Base-by-base conservation (phyloP, 1,140 invertebrate species). In the Monochamus saltuarius region DNA sequence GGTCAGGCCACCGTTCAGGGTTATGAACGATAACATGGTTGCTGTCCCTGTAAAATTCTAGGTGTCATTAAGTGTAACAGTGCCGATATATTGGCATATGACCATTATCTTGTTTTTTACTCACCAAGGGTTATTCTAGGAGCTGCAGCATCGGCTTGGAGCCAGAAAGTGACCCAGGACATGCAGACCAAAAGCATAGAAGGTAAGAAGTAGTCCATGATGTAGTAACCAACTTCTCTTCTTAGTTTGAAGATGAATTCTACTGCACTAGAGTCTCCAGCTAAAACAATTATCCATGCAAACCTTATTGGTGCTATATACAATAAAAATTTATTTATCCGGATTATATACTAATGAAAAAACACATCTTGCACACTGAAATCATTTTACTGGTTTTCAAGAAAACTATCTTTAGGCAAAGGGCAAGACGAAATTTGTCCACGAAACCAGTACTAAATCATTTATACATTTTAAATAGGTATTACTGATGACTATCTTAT, bases 111-210 rank as follows among this genome's bases (percentile, higher is more conserved):
- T 11, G 14, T 2, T 51, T 19, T 42, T 54, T 43, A 59, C 22
- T 40, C 78, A 89, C 89, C 89, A 66, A 92, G 77, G 22, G 89
- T 89, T 43, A 90, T 90, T 68, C 90, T 80, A 14, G 91, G 89
- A 6, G 92, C 88, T 10, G 90, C 86, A 11, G 91, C 90, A 70
- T 94, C 91, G 17, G 90, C 87, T 72, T 94, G 91, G 46, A 94
- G 77, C 91, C 91, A 94, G 70, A 94, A 94, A 0, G 91, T 91
- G 11, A 94, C 91, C 91, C 92, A 95, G 0, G 92, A 94, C 56
- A 93, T 90, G 11, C 87, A 87, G 3, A 94, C 92, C 53, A 95
- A 87, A 61, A 94, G 83, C 79, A 94, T 91, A 4, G 91, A 93
- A 0, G 92, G 92, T 57, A 94, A 84, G 66, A 92, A 95, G 70